phyloP scores from a whole-genome alignment of 2,888 invertebrate species.

The Ditylenchus weischeri region DNA sequence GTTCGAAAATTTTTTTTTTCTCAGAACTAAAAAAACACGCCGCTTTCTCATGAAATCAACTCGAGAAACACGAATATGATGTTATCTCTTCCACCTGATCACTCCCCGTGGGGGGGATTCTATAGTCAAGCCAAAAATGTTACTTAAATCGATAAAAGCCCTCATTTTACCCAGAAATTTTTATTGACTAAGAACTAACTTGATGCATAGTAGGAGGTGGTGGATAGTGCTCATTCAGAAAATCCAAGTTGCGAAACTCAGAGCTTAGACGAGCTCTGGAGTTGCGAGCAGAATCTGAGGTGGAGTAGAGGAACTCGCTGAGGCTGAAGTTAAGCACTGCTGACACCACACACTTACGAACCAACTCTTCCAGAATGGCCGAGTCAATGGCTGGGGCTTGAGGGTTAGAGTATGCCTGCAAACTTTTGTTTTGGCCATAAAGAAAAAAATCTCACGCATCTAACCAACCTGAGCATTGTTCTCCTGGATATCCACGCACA shows the following conservation, averaged over 20 bases:
- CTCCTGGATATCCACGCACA: conserved; percentile 5
- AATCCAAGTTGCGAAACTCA: conserved; percentile 23
- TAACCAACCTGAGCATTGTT: not conserved
- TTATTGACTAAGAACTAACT: no score
- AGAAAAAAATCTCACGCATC: no score
- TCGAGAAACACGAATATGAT: no score
- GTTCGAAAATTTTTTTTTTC: no score
- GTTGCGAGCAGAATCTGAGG: conserved; percentile 29
- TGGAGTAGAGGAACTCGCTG: conserved; percentile 38
- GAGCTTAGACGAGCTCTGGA: conserved; percentile 21
- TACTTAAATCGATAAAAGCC: no score
- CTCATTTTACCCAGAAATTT: no score
- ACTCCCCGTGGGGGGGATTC: no score
- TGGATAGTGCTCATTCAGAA: conserved; percentile 23
- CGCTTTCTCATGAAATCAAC: no score
- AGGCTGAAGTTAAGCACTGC: conserved; percentile 57
- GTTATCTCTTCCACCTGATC: no score
- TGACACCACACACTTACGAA: conserved; percentile 57
- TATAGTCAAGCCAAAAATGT: no score
- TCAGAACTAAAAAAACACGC: no score
- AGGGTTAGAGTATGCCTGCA: conserved; percentile 13
- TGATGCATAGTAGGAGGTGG: not conserved
- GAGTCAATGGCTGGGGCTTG: conserved; percentile 20
- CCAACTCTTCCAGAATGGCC: conserved; percentile 57
- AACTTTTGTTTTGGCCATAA: not conserved